A percentile compares a stretch with the other conserved stretches of the same genome.
phyloP scores from a whole-genome alignment of 2,888 invertebrate species.

The Creontiades dilutus region DNA sequence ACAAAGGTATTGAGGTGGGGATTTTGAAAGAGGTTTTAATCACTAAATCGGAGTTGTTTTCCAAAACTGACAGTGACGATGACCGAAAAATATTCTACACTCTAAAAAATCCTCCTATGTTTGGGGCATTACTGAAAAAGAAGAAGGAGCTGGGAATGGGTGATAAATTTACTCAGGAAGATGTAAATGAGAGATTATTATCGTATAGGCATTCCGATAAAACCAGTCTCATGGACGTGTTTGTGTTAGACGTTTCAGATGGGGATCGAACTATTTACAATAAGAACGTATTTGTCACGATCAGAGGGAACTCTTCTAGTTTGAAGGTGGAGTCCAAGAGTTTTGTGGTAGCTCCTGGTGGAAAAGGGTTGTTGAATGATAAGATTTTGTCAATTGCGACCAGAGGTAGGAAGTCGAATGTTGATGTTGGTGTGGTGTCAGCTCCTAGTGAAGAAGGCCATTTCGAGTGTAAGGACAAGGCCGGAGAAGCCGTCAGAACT shows the following conservation, averaged over 20 bases:
- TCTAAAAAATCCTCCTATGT: slow-evolving; percentile 71
- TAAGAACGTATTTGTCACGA: slow-evolving; percentile 73
- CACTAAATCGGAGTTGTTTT: slow-evolving; percentile 50
- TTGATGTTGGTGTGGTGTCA: slow-evolving; percentile 63
- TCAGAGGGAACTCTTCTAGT: slow-evolving; percentile 48
- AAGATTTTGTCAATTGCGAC: slow-evolving; percentile 54
- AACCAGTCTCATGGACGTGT: slow-evolving; percentile 72
- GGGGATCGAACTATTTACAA: slow-evolving; percentile 50
- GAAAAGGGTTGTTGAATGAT: slow-evolving; percentile 29
- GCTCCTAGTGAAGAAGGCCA: slow-evolving; percentile 66
- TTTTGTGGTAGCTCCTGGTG: slow-evolving; percentile 43
- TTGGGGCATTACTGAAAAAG: slow-evolving; percentile 61
- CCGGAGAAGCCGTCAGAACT: slow-evolving; percentile 3
- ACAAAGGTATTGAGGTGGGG: slow-evolving; percentile 71
- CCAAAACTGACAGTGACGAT: slow-evolving; percentile 45
- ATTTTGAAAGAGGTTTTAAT: slow-evolving; percentile 44
- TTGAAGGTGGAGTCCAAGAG: slow-evolving; percentile 67
- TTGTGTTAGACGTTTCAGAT: slow-evolving; percentile 70
- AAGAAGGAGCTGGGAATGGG: slow-evolving; percentile 60
- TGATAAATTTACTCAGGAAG: slow-evolving; percentile 69
- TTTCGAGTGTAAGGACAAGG: slow-evolving; percentile 54
- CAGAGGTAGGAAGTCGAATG: slow-evolving; percentile 41
- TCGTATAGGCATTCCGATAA: slow-evolving; percentile 66
- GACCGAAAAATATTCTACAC: slow-evolving; percentile 50
- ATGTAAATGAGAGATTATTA: slow-evolving; percentile 22